Evolutionary conservation across 2,797 vertebrate species (phyloP).

Genomic region (Pampus argenteus): DNA sequence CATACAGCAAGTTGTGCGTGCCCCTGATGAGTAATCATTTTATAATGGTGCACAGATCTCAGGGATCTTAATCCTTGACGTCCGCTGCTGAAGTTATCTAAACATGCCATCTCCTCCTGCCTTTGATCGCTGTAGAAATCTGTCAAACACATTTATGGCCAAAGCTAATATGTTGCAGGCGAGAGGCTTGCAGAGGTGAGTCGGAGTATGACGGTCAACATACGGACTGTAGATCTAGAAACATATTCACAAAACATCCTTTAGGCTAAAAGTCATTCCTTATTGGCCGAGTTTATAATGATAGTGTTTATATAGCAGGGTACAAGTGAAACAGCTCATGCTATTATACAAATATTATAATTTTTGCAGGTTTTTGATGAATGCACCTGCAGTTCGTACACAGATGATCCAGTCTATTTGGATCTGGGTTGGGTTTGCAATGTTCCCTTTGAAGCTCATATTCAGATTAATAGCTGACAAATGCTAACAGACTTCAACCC

Average conservation of each 20-base stretch:
- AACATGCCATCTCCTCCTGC: constrained; percentile 40
- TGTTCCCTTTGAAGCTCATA: constrained; percentile 27
- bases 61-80: constrained; percentile 43
- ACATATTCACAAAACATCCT: not conserved
- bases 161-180: constrained; percentile 63
- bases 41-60: constrained; percentile 36
- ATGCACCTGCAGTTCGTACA: constrained; percentile 29
- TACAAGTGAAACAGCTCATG: not conserved
- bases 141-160: constrained; percentile 76
- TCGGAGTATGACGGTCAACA: constrained; percentile 24
- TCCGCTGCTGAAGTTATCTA: constrained; percentile 57
- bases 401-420: constrained; percentile 5
- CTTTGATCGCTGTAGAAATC: constrained; percentile 74
- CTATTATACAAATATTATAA: not conserved
- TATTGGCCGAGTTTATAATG: not conserved
- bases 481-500: constrained; percentile 5
- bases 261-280: not conserved
- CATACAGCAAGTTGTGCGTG: not conserved
- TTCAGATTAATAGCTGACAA: constrained; percentile 26
- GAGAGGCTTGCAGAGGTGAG: constrained; percentile 28
- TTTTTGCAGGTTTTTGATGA: not conserved
- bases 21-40: constrained; percentile 37
- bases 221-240: constrained; percentile 15
- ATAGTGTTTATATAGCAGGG: not conserved
- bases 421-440: not conserved